Evolutionary conservation across 2,797 vertebrate species (phyloP), one percentile per base, ranked within the genome.

Genomic region (Clarias pachynema): DNA sequence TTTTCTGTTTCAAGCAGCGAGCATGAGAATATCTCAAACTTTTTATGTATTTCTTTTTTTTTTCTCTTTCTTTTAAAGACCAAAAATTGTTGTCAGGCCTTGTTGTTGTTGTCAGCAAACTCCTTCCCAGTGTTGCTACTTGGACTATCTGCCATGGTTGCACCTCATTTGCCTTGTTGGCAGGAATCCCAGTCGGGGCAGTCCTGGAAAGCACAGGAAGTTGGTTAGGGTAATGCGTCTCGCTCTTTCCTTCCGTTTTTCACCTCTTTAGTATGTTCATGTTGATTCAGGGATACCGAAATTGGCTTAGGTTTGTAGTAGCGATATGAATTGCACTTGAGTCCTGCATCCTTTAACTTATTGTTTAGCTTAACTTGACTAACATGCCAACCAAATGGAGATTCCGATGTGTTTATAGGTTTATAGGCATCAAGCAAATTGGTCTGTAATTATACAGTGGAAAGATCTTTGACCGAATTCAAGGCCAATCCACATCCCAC

Each of bases 151-250:
- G 5, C 40, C 53, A 69, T 77, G 34, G n/a, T 37, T 81, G 68
- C 84, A 69, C 68, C 69, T 82, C 37, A 77, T 53, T 87, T 77
- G 12, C 37, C 56, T 56, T 63, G 63, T 70, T 84, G 72, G 69
- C 70, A 62, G 22, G 26, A 24, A 66, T 57, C 70, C 85, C 75
- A 77, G 26, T 49, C 80, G 69, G 66, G 75, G 22, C 40, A 53
- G 66, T 70, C 62, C 26, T 77, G 20, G 62, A 80, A 80, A 65
- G 78, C 49, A 60, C 59, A 69, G 80, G 26, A 44, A 80, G 62
- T 80, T 8, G 5, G 78, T 80, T 53, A 31, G 79, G 26, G 40
- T 22, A 66, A 66, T 31, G 79, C 9, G 1, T 65, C 24, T 80
- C 15, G 1, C n/a, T 20, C 37, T 49, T 79, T 44, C 60, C 16